Evolutionary conservation across 2,797 vertebrate genomes (phyloP).

Genomic region (Streptopelia turtur): DNA sequence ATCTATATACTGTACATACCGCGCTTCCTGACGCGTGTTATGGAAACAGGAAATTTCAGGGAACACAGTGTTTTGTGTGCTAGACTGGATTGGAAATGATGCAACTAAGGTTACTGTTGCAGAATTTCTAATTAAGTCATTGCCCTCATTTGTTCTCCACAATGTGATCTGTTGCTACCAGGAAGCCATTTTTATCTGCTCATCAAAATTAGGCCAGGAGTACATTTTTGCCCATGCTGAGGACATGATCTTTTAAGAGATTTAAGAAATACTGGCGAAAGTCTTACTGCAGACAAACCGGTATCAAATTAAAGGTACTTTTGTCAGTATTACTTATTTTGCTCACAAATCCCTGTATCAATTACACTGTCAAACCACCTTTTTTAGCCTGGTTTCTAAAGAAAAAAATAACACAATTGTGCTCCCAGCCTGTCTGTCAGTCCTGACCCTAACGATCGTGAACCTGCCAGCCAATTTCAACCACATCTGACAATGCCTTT

Average conservation of each 20-base stretch:
- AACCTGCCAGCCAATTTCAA: constrained; percentile 31
- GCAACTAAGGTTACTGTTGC: background rate
- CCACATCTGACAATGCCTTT: constrained; percentile 38
- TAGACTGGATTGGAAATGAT: background rate
- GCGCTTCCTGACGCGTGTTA: background rate
- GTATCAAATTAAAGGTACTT: background rate
- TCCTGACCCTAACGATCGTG: constrained; percentile 38
- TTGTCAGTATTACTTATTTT: background rate
- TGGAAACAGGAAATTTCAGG: constrained; percentile 12
- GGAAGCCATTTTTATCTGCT: background rate
- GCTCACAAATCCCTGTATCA: background rate
- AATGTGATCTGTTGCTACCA: background rate
- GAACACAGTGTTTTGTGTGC: constrained; percentile 12
- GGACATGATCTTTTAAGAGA: background rate
- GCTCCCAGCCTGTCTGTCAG: constrained; percentile 27
- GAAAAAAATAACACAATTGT: background rate
- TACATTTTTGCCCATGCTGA: background rate
- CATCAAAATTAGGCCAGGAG: background rate
- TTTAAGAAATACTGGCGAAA: background rate
- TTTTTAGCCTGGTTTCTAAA: constrained; percentile 5
- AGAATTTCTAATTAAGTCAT: constrained; percentile 7
- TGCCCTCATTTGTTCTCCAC: background rate
- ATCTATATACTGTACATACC: background rate
- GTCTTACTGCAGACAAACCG: background rate
- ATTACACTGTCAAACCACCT: background rate